Base-by-base conservation (phyloP, 1,140 invertebrate species). In the Geopemphigus sp. region DNA sequence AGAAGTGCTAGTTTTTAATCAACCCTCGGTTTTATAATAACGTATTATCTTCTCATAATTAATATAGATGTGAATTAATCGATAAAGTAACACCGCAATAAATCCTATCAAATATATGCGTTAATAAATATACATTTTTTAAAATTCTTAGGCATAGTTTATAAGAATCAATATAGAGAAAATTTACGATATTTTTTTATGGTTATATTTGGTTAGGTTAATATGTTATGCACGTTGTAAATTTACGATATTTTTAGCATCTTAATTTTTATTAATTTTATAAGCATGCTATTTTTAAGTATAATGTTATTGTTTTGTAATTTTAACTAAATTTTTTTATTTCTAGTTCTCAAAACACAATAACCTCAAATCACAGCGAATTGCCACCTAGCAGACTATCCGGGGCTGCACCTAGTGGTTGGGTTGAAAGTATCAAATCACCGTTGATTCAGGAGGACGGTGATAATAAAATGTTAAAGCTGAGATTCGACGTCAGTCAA, bases 401-500 rank as follows among this genome's bases (percentile, higher is more conserved):
- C 5, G 72, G 80, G 32, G 78, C 66, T n/a, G n/a, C 64, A 11
- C 88, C 89, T 2, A 87, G 86, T 82, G 89, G 89, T 32, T 92
- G 91, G 91, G 84, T 92, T 82, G 91, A 93, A 82, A 92, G 93
- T 59, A 88, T 96, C 53, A 94, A 94, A 87, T 96, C 94, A n/a
- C 95, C 95, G 6, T 88, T 97, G 53, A 96, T 97, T 85, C 90
- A 93, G 84, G 93, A 96, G 82, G 93, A 95, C 85, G 94, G 94
- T 29, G 92, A 95, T 83, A 93, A 90, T 87, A 97, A 96, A 87
- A 91, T 91, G 84, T 87, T 97, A 56, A 96, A 96, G 85, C 89
- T 97, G 22, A 89, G 95, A 84, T 98, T 97, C 86, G 95, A 98
- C 84, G 95, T 97, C 66, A 95, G 93, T 84, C 94, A 97, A 86